These are phyloP conservation scores for Notamacropus eugenii DNA, from an alignment of 2,797 vertebrate genomes.

Conservation along the genomic window DNA sequence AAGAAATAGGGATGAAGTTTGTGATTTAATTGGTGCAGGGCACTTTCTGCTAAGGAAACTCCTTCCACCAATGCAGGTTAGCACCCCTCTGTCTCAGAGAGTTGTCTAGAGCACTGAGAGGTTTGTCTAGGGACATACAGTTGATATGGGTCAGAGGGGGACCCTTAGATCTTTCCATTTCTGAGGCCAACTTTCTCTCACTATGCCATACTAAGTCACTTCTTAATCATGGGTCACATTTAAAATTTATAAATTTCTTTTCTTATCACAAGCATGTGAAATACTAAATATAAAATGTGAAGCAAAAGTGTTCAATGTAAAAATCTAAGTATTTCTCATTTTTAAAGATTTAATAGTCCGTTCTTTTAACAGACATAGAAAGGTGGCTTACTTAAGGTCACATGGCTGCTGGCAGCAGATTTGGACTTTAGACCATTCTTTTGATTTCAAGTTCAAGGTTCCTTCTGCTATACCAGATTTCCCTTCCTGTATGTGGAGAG, in stretches of 20 bases:
- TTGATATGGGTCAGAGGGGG: not conserved
- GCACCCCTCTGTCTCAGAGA: not conserved
- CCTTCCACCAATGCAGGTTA: not conserved
- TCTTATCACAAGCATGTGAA: not conserved
- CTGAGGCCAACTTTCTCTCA: not conserved
- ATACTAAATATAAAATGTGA: not conserved
- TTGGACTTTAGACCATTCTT: not conserved
- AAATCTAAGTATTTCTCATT: not conserved
- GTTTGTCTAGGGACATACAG: not conserved
- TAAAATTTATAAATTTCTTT: not conserved
- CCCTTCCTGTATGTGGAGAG: not conserved
- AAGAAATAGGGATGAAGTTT: not conserved
- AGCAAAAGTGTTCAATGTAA: not conserved
- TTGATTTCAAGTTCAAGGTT: not conserved
- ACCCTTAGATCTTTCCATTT: not conserved
- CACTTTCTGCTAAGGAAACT: not conserved
- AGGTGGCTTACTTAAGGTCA: not conserved
- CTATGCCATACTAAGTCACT: not conserved
- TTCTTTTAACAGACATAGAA: not conserved
- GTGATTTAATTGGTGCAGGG: not conserved
- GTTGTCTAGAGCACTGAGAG: not conserved
- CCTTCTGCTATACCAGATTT: not conserved
- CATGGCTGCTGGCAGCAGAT: not conserved
- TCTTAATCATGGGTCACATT: not conserved
- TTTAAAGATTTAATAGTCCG: not conserved